Base-by-base conservation (phyloP, 2,113 vertebrate species). In the Neomonachus schauinslandi region DNA sequence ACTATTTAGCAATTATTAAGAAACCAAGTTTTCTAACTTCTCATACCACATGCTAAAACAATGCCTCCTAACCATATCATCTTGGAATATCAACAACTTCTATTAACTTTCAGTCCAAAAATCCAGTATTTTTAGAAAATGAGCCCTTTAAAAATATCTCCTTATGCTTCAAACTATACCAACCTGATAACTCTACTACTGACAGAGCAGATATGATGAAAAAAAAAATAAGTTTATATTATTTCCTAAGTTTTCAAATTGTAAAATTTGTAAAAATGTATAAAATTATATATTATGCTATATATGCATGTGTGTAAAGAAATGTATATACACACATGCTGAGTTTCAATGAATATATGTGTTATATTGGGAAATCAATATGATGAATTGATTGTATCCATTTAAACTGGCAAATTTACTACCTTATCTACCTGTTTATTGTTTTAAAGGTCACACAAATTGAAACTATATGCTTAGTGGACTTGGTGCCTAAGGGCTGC, bases 321-420 rank as follows among this genome's bases (percentile, higher is more conserved):
- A 67, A 1, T 86, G 0, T n/a, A 53, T 55, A 33, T 5, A 59
- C 22, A 19, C 2, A 86, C 8, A 26, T 39, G 4, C 10, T 59
- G 22, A 80, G 8, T 42, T 84, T 69, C 28, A 77, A 53, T 0
- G 5, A 67, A 93, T 59, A 3, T 5, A 57, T 81, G 51, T 84
- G 24, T 94, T 72, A 14, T 72, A 92, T 74, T 91, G n/a, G 28
- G 12, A 92, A 89, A 89, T 95, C 90, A 89, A 94, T 89, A 31
- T 4, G 91, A 93, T 94, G n/a, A n/a, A 89, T 91, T 92, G 36
- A 95, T 86, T 94, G 11, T 49, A 97, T 97, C 53, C 86, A 74
- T 89, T 95, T 93, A 95, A 95, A 95, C 65, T 79, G 79, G 28
- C 49, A 79, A 93, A 91, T 94, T 59, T 88, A 94, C 94, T 95